These are phyloP conservation scores for Choreutis nemorana DNA, from an alignment of 2,888 invertebrate species.

Conservation along the genomic window DNA sequence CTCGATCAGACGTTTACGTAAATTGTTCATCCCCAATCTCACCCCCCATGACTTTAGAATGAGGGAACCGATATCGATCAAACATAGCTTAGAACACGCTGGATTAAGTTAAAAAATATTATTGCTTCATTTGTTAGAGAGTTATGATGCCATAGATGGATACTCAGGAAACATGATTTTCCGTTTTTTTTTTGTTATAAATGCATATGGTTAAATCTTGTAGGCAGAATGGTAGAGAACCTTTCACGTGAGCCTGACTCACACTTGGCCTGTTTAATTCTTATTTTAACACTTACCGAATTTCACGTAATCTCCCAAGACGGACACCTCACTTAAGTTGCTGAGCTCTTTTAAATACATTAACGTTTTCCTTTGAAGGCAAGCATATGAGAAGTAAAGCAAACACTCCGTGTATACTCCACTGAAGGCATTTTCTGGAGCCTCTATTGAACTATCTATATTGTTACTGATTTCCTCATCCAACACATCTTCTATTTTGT, in stretches of 20 bases:
- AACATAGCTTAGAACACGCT: no score
- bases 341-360: conserved; percentile 63
- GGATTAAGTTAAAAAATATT: no score
- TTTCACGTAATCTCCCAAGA: conserved; percentile 63
- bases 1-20: no score
- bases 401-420: conserved; percentile 65
- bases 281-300: conserved; percentile 43
- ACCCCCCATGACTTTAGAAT: no score
- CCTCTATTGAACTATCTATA: conserved; percentile 10
- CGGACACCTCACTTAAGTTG: conserved; percentile 56
- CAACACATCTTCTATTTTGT: conserved; percentile 5
- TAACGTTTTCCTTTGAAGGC: conserved; percentile 65
- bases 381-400: conserved; percentile 60
- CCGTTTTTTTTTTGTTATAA: neutral
- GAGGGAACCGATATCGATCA: no score
- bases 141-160: no score
- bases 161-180: conserved; percentile 11
- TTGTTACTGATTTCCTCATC: conserved; percentile 12
- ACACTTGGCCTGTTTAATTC: no score
- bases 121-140: no score
- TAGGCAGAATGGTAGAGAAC: no score
- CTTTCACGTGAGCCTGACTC: no score
- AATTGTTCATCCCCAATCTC: no score
- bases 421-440: conserved; percentile 43
- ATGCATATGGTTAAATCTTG: conserved; percentile 7